These are phyloP conservation scores for Xyrichtys novacula DNA, from an alignment of 2,797 vertebrate species.

Conservation along the genomic window DNA sequence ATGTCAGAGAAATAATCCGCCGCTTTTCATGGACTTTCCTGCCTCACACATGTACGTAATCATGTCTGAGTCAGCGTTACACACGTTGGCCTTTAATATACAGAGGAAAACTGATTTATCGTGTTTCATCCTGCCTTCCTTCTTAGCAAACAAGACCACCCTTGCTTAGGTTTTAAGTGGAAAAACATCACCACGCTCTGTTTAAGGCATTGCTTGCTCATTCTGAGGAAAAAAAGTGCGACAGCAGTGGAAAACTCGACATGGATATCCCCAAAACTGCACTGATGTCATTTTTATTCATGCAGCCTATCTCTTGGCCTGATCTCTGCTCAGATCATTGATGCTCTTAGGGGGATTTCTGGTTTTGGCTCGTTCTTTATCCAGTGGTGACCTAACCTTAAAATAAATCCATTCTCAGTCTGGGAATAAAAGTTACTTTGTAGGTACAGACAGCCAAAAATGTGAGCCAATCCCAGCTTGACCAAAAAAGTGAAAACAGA, in stretches of 20 bases:
- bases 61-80: constrained; percentile 5
- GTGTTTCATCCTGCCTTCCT: constrained; percentile 25
- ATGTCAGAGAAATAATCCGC: constrained; percentile 21
- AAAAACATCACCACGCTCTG: constrained; percentile 17
- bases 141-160: constrained; percentile 47
- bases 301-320: constrained; percentile 20
- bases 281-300: constrained; percentile 62
- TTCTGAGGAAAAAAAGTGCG: not conserved
- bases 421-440: constrained; percentile 64
- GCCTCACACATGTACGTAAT: constrained; percentile 22
- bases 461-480: constrained; percentile 42
- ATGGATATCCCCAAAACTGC: constrained; percentile 35
- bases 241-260: constrained; percentile 25
- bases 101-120: constrained; percentile 10
- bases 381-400: constrained; percentile 68
- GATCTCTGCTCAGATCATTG: constrained; percentile 38
- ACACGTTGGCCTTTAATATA: constrained; percentile 16
- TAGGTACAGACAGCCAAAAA: constrained; percentile 33
- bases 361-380: constrained; percentile 44
- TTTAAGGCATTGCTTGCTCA: not conserved
- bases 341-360: constrained; percentile 55
- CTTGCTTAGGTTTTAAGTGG: constrained; percentile 7
- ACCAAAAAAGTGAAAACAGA: constrained; percentile 49
- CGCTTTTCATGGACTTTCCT: constrained; percentile 14
- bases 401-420: constrained; percentile 55